phyloP scores from a whole-genome alignment of 2,888 invertebrate species.

The Aethes cnicana region DNA sequence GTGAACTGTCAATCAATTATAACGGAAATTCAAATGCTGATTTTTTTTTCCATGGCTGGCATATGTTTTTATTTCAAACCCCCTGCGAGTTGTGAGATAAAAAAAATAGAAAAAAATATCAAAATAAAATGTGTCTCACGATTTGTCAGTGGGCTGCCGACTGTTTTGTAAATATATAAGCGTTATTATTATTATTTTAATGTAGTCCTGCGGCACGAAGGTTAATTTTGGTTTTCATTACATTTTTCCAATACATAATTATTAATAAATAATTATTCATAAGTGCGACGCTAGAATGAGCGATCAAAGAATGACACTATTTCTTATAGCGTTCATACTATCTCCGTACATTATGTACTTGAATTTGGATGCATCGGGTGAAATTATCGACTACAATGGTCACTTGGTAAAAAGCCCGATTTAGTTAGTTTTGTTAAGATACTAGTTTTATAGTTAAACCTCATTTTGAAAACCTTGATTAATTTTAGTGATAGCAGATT shows the following conservation, averaged over 20 bases:
- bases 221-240: constrained; percentile 14
- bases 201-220: constrained; percentile 13
- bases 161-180: constrained; percentile 31
- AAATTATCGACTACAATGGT: too few species aligned
- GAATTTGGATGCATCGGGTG: too few species aligned
- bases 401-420: too few species aligned
- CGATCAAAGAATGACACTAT: too few species aligned
- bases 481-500: constrained; percentile 1
- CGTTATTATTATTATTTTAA: constrained; percentile 27
- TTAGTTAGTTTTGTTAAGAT: background rate
- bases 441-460: constrained; percentile 7
- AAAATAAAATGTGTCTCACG: constrained; percentile 11
- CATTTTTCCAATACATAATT: background rate
- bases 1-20: constrained; percentile 10
- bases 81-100: constrained; percentile 16
- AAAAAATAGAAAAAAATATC: constrained; percentile 11
- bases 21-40: constrained; percentile 4
- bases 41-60: constrained; percentile 18
- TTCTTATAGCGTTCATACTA: too few species aligned
- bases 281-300: too few species aligned
- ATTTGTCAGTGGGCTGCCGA: constrained; percentile 20
- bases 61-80: constrained; percentile 24
- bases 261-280: background rate
- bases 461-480: constrained; percentile 18
- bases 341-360: too few species aligned